A percentile compares a stretch with the other conserved stretches of the same genome.
phyloP scores from a whole-genome alignment of 2,888 invertebrate genomes.

The Cactoblastis cactorum region DNA sequence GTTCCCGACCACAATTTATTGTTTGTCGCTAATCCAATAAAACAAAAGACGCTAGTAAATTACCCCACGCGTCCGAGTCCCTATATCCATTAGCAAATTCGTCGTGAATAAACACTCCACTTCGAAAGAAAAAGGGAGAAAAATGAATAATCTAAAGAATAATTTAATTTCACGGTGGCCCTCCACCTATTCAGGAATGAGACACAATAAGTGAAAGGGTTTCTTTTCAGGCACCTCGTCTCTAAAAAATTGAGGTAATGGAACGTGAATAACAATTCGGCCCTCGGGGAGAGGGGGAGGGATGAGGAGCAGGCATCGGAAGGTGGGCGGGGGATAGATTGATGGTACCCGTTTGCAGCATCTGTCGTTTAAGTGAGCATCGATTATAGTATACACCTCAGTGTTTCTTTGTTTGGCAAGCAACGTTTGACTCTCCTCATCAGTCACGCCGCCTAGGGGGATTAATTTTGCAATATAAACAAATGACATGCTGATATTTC shows the following conservation, averaged over 20 bases:
- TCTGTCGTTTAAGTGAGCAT: constrained; percentile 77
- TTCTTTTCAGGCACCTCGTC: constrained; percentile 67
- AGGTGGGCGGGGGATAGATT: constrained; percentile 58
- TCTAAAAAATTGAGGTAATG: constrained; percentile 78
- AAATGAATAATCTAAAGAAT: constrained; percentile 58
- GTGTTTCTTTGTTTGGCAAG: constrained; percentile 69
- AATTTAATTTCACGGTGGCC: constrained; percentile 65
- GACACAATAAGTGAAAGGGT: constrained; percentile 75
- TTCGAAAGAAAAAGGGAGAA: constrained; percentile 28
- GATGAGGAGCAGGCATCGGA: constrained; percentile 28
- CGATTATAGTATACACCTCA: constrained; percentile 72
- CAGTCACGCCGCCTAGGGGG: constrained; percentile 52
- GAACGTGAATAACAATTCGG: constrained; percentile 77
- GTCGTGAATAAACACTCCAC: constrained; percentile 34
- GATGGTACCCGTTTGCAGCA: constrained; percentile 76
- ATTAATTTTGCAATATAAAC: constrained; percentile 66
- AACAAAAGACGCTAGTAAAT: constrained; percentile 14
- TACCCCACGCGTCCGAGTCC: constrained; percentile 18
- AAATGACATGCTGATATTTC: constrained; percentile 64
- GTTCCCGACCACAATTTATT: constrained; percentile 32
- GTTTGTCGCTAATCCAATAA: constrained; percentile 20
- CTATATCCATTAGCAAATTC: constrained; percentile 25
- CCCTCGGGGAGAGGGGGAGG: constrained; percentile 36
- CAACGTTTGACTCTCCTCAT: constrained; percentile 62
- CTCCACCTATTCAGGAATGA: constrained; percentile 62